phyloP scores from a whole-genome alignment of 1,140 invertebrate species.

The Gryllus bimaculatus region DNA sequence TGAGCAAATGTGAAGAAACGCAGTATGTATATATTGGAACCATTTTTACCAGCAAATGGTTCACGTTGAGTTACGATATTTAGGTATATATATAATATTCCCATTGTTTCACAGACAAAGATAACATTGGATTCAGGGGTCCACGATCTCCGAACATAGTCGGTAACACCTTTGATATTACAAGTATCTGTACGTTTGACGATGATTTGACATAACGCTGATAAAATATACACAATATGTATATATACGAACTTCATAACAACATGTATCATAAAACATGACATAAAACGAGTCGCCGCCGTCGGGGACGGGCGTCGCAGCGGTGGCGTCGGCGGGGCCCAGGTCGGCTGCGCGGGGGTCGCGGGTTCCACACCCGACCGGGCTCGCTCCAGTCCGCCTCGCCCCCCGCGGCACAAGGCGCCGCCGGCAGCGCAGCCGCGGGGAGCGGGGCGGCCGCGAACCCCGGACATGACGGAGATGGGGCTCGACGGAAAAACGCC shows the following conservation, averaged over 20 bases:
- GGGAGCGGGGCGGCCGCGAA: background rate
- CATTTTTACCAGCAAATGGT: constrained; percentile 1
- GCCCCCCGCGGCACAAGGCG: background rate
- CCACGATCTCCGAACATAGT: background rate
- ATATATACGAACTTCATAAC: background rate
- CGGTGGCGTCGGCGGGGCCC: too few relatives aligned
- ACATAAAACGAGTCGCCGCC: background rate
- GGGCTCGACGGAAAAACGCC: too few relatives aligned
- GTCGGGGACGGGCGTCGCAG: background rate
- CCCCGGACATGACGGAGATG: too few relatives aligned
- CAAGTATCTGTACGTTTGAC: constrained; percentile 1
- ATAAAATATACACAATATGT: constrained; percentile 6
- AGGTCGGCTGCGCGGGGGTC: background rate
- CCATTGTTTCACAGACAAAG: constrained; percentile 4
- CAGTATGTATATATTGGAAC: background rate
- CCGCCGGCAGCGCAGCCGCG: background rate
- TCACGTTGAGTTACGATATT: background rate
- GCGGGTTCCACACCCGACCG: background rate
- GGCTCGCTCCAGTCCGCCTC: too few relatives aligned
- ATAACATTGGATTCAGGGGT: background rate
- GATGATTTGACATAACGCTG: background rate
- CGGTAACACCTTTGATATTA: background rate
- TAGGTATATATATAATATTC: background rate
- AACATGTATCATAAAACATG: background rate
- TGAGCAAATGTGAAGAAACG: constrained; percentile 4